These are phyloP conservation scores for Oxytorus armatus DNA, from an alignment of 2,888 invertebrate genomes.

Conservation along the genomic window DNA sequence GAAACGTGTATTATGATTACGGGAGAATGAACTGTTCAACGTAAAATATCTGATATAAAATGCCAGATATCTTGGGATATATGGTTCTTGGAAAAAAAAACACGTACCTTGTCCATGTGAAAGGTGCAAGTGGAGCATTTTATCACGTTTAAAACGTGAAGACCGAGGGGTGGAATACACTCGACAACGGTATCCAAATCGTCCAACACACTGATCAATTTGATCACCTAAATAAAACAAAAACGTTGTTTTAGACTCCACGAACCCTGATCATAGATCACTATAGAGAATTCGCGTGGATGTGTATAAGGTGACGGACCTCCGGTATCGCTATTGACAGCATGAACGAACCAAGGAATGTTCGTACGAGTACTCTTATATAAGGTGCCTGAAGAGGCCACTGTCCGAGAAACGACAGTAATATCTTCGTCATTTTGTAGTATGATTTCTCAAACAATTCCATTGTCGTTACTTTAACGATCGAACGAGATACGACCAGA, in stretches of 20 bases:
- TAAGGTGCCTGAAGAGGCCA: constrained; percentile 50
- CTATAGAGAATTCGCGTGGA: background rate
- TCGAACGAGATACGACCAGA: background rate
- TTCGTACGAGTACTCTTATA: constrained; percentile 22
- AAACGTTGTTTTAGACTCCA: constrained; percentile 3
- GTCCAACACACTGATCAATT: constrained; percentile 17
- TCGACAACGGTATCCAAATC: constrained; percentile 44
- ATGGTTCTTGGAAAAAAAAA: background rate
- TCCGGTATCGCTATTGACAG: constrained; percentile 54
- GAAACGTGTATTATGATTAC: background rate
- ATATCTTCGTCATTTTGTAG: constrained; percentile 32
- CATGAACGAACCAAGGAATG: constrained; percentile 3
- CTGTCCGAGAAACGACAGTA: constrained; percentile 50
- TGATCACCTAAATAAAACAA: constrained; percentile 48
- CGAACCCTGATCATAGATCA: background rate
- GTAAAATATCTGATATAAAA: too few relatives aligned
- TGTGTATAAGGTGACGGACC: constrained; percentile 17
- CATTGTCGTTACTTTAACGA: constrained; percentile 3
- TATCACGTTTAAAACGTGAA: constrained; percentile 39
- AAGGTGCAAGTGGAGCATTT: constrained; percentile 33
- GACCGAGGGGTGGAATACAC: constrained; percentile 53
- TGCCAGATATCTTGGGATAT: too few relatives aligned
- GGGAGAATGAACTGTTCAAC: background rate
- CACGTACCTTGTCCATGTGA: constrained; percentile 50
- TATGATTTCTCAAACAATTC: constrained; percentile 51